Evolutionary conservation across 2,113 vertebrate species (phyloP), one percentile per base, ranked within the genome.

Genomic region (Phalacrocorax aristotelis): DNA sequence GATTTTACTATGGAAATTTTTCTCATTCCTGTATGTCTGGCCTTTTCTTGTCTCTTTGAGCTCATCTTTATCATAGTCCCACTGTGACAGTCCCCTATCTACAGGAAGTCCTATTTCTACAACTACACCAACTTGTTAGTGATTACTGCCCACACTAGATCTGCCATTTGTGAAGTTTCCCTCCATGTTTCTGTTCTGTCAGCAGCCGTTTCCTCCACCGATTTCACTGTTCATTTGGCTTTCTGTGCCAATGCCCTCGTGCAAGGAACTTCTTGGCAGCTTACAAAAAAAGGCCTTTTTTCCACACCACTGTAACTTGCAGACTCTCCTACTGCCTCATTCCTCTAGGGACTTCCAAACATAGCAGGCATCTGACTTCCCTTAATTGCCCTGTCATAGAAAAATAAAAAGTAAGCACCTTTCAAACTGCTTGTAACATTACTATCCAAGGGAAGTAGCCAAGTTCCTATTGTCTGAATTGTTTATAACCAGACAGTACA

Each of bases 1-100:
- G 91, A 97, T 97, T 96, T 96, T 96, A 96, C 93, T 95, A 97
- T 95, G 95, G 96, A 96, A 93, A 96, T 95, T 96, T 96, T 96
- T 96, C 95, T 93, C 96, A 96, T 96, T 96, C 93, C 91, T 94
- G 12, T 69, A 86, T 19, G 84, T 93, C 96, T 96, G 95, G 84
- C 17, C 16, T 95, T 94, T 87, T 88, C 66, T 84, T 71, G 89
- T 89, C 89, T 91, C 87, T 94, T 93, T 94, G 90, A 93, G 95
- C 89, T 97, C 87, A 85, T 90, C 91, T 96, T 95, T 93, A 95
- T 95, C 93, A 82, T 84, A 95, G 93, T 83, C 89, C 84, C 93
- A 83, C 75, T 91, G 93, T 82, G 84, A 89, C 84, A 90, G 87
- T 90, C 80, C 65, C 44, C 87, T 76, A 82, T 54, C 95, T 94